Evolutionary conservation across 2,113 vertebrate species (phyloP).

Genomic region (Microcebus lehilahytsara): DNA sequence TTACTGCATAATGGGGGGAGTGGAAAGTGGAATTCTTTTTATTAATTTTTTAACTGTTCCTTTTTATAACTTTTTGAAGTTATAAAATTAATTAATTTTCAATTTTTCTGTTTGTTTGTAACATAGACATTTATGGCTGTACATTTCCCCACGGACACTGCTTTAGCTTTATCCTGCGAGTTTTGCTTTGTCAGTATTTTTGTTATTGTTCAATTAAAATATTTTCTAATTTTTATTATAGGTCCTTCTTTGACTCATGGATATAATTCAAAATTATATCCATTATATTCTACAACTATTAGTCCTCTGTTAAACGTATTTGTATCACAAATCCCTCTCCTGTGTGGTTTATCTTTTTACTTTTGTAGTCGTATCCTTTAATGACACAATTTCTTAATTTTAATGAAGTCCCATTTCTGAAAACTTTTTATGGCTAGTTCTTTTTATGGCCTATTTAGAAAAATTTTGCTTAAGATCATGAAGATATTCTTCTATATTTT

Average conservation of each 20-base stretch:
- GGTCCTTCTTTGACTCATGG: neutral
- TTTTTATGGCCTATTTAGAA: neutral
- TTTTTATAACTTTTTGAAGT: neutral
- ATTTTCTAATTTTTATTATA: neutral
- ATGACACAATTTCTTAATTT: neutral
- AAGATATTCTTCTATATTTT: neutral
- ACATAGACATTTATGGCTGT: neutral
- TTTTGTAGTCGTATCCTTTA: neutral
- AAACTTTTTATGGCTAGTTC: neutral
- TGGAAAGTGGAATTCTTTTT: neutral
- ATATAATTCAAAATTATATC: neutral
- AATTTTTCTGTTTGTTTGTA: neutral
- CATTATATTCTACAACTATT: neutral
- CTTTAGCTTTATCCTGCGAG: neutral
- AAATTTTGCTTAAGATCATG: neutral
- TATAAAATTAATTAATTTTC: neutral
- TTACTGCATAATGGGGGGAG: neutral
- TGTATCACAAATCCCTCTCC: neutral
- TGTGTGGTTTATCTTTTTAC: neutral
- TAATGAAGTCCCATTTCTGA: neutral
- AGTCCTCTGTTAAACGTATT: neutral
- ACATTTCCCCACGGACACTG: neutral
- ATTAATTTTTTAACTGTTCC: neutral
- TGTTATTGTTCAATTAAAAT: neutral
- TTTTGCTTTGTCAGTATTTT: neutral